A percentile compares a stretch with the other conserved stretches of the same genome.
phyloP scores from a whole-genome alignment of 2,888 invertebrate genomes.

The Ophioninae sp. region DNA sequence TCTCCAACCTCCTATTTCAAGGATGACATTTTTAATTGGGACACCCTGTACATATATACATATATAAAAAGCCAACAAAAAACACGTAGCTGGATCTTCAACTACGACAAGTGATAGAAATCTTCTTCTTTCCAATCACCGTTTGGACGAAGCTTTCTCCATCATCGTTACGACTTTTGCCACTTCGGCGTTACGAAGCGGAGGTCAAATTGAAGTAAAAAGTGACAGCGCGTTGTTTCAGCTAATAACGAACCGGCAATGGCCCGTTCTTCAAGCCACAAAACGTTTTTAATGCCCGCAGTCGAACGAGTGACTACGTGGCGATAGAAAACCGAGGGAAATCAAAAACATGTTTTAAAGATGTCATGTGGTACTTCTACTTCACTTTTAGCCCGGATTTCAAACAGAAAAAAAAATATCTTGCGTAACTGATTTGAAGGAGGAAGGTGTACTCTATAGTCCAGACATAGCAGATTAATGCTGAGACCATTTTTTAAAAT shows the following conservation, averaged over 20 bases:
- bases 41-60: too few species aligned
- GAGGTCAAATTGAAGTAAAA: neutral
- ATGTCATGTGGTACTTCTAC: too few species aligned
- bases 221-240: neutral
- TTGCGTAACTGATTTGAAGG: too few species aligned
- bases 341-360: neutral
- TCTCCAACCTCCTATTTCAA: too few species aligned
- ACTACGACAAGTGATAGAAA: neutral
- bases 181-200: neutral
- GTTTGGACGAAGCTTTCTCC: neutral
- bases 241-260: neutral
- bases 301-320: neutral
- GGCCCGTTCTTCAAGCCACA: neutral
- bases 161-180: conserved; percentile 4
- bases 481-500: too few species aligned
- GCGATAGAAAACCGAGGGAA: neutral
- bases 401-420: too few species aligned
- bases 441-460: too few species aligned
- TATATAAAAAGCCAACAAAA: neutral
- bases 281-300: neutral
- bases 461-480: too few species aligned
- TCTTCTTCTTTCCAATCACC: neutral
- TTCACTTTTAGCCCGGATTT: too few species aligned
- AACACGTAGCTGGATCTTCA: neutral
- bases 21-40: too few species aligned